Evolutionary conservation across 2,797 vertebrate species (phyloP).

Genomic region (Ispidina picta): DNA sequence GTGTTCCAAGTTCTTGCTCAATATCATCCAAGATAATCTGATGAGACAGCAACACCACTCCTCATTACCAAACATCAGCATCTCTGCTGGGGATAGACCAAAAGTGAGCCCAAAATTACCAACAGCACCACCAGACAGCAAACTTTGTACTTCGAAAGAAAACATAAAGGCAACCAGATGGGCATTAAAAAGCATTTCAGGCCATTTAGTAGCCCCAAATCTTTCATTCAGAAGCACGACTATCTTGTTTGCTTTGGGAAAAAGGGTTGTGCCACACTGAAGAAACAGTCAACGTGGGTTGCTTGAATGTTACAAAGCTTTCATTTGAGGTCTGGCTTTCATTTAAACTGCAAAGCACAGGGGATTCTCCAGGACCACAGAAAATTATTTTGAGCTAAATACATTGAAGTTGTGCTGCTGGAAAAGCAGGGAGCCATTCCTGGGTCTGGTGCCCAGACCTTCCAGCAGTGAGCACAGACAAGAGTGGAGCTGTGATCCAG

Average conservation of each 20-base stretch:
- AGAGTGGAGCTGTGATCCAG: not conserved
- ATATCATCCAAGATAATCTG: not conserved
- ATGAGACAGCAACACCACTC: not conserved
- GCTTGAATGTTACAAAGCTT: slow-evolving; percentile 5
- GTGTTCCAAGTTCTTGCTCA: not conserved
- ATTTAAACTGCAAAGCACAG: slow-evolving; percentile 53
- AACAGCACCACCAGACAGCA: not conserved
- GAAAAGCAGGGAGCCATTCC: not conserved
- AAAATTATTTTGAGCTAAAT: slow-evolving; percentile 45
- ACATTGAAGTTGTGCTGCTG: not conserved
- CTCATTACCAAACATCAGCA: not conserved
- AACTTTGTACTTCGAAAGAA: not conserved
- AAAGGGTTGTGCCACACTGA: not conserved
- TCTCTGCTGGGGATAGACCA: not conserved
- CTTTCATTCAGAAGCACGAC: not conserved
- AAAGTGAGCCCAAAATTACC: not conserved
- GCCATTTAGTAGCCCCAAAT: not conserved
- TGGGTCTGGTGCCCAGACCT: not conserved
- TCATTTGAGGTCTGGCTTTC: slow-evolving; percentile 50
- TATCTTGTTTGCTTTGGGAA: slow-evolving; percentile 9
- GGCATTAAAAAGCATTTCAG: not conserved
- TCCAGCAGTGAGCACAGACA: not conserved
- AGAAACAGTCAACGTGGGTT: not conserved
- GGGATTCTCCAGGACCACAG: slow-evolving; percentile 48
- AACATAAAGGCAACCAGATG: not conserved